Base-by-base conservation (phyloP, 1,140 invertebrate species). In the Brachionus manjavacas region DNA sequence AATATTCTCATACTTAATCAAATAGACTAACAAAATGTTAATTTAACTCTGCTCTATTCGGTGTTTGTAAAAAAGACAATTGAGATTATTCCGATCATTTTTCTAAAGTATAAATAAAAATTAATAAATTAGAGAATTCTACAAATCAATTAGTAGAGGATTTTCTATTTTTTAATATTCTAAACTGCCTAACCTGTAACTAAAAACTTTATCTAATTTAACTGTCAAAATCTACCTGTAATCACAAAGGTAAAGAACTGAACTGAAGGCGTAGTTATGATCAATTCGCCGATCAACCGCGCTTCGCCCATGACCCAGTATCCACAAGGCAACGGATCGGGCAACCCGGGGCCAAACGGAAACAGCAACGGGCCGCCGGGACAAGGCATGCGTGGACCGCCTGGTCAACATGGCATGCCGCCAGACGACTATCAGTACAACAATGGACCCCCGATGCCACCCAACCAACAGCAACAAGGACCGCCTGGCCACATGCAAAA, bases 251-350 rank as follows among this genome's bases (percentile, higher is more conserved):
- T 7, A 35, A 35, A 35, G 4, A 55, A 4, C 7, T 20, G 16
- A 20, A 6, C 16, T 55, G 6, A 55, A 16, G 14, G 52, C 12
- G 31, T 41, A 74, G 46, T 41, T 14, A 74, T 74, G 70, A 74
- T 74, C 35, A 74, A 74, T 74, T 74, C 70, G 12, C 70, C 70
- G 16, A 74, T 74, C 31, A 74, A 74, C 20, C 70, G 70, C 9
- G 70, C 70, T 35, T 74, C 70, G 1, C 70, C 70, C 20, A 74
- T 74, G 70, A 74, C 70, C 11, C 70, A 39, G 35, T 41, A 74
- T 41, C 39, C 70, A 6, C 70, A 43, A 74, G n/a, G 12, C 14
- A 74, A 74, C 20, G 39, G 70, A 20, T 43, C 70, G 16, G 66
- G 16, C 11, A 70, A 70, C 9, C 3, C 28, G 14, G 35, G 16